These are phyloP conservation scores for Montipora sp. DNA, from an alignment of 64 coral and sea anemone genomes.

Conservation along the genomic window DNA sequence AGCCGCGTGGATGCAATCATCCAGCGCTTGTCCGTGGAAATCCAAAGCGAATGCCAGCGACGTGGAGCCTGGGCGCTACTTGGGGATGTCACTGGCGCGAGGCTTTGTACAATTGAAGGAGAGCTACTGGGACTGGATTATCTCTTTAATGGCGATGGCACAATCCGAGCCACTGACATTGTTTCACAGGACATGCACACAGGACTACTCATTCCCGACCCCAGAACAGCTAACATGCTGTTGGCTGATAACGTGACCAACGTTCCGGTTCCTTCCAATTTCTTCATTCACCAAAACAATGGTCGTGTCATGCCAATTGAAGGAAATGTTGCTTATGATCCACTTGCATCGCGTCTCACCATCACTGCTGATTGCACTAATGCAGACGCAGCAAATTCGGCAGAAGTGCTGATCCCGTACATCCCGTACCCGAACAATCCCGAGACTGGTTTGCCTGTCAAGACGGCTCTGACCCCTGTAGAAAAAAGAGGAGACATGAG, in stretches of 20 bases:
- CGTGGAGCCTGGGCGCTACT: constrained; percentile 91
- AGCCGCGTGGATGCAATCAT: constrained; percentile 88
- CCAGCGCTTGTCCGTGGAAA: constrained; percentile 83
- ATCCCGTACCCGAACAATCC: constrained; percentile 96
- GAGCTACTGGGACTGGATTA: constrained; percentile 75
- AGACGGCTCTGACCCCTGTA: constrained; percentile 63
- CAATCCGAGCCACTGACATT: constrained; percentile 72
- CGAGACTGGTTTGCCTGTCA: constrained; percentile 86
- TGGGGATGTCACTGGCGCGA: constrained; percentile 86
- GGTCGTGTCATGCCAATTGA: constrained; percentile 93
- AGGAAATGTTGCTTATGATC: constrained; percentile 94
- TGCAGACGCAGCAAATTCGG: constrained; percentile 78
- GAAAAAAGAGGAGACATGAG: constrained; percentile 92
- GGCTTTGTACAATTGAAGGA: constrained; percentile 87
- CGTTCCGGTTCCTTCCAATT: constrained; percentile 84
- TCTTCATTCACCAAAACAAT: constrained; percentile 89
- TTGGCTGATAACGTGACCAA: constrained; percentile 92
- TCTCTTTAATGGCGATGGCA: constrained; percentile 80
- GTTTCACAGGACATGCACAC: constrained; percentile 76
- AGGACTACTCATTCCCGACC: constrained; percentile 85
- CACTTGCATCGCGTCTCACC: constrained; percentile 83
- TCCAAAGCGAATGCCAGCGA: constrained; percentile 94
- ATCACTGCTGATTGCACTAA: constrained; percentile 88
- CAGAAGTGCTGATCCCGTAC: constrained; percentile 88
- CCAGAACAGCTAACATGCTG: constrained; percentile 85